These are phyloP conservation scores for Lasioglossum pauxillum DNA, from an alignment of 2,888 invertebrate species.

Conservation along the genomic window DNA sequence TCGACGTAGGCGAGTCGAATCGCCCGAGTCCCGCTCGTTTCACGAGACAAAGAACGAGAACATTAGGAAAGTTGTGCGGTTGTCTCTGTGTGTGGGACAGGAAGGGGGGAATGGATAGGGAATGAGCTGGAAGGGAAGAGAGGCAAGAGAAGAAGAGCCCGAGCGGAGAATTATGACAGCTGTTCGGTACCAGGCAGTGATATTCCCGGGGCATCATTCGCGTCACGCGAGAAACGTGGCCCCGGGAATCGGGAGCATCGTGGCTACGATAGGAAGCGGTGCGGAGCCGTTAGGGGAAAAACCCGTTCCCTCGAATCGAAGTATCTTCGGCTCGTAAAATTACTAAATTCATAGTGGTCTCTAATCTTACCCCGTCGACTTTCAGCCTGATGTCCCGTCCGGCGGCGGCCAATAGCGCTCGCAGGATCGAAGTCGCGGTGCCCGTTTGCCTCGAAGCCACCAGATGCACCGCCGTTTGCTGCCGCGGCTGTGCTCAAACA, in stretches of 20 bases:
- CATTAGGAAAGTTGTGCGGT: conserved; percentile 35
- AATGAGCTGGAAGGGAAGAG: conserved; percentile 38
- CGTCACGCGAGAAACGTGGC: conserved; percentile 80
- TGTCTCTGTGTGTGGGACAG: conserved; percentile 8
- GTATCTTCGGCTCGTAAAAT: background rate
- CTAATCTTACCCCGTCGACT: conserved; percentile 93
- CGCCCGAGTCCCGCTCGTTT: conserved; percentile 37
- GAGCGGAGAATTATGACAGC: conserved; percentile 82
- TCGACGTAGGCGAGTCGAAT: conserved; percentile 40
- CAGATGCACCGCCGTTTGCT: conserved; percentile 97
- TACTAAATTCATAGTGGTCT: background rate
- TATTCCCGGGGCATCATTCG: conserved; percentile 81
- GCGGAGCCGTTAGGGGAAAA: background rate
- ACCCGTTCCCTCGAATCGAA: background rate
- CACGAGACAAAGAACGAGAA: conserved; percentile 41
- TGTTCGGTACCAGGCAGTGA: conserved; percentile 86
- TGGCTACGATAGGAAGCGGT: conserved; percentile 27
- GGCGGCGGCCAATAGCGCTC: conserved; percentile 94
- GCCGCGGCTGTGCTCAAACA: conserved; percentile 89
- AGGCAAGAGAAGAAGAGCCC: conserved; percentile 64
- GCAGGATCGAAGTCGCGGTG: conserved; percentile 95
- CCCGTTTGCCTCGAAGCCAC: conserved; percentile 97
- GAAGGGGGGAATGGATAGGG: conserved; percentile 8
- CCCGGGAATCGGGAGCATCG: conserved; percentile 64
- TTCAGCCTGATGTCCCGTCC: conserved; percentile 95